Evolutionary conservation across 2,113 vertebrate genomes (phyloP), one percentile per base, ranked within the genome.

Genomic region (Lamprotornis superbus): DNA sequence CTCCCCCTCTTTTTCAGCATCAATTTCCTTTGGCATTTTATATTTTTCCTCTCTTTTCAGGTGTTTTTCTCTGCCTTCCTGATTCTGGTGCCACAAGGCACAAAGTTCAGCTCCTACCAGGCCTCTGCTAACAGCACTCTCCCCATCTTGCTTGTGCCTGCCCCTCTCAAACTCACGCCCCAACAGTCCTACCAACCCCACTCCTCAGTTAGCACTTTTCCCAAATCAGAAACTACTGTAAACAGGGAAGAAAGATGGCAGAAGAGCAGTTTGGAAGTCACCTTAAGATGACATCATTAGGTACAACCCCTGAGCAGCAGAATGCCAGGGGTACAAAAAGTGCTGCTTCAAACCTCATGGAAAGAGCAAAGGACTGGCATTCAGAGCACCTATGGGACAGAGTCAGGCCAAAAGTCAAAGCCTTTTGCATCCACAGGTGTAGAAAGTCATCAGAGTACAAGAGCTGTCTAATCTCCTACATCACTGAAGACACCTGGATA

Each of bases 321-420:
- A 35, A n/a, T 64, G 22, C 19, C 18, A 27, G 35, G 18, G 13
- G 3, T 6, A 7, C 20, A 11, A 6, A 10, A 24, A 1, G 0
- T 5, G 3, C 56, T 42, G 13, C 27, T 33, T 40, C 28, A 39
- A 75, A 59, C 14, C 23, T 14, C 15, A 18, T 1, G 10, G 37
- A 22, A 76, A 33, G 9, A 16, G 28, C 28, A 56, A 73, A 76
- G 39, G 27, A 33, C 11, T 40, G 39, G 5, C 42, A 31, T n/a
- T 55, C 42, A 53, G 47, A 82, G 44, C 22, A 39, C 46, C 11
- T 0, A 0, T 20, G 33, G 35, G 44, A 2, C 30, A 67, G n/a
- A 30, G 35, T 7, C 44, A 64, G 53, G 23, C 23, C 44, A 70
- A 44, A 74, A 39, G 19, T 39, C 24, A 52, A 1, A 3, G 16